Percentiles rank a stretch among this genome's conserved stretches.
phyloP scores from a whole-genome alignment of 2,113 vertebrate genomes.

The Microtus ochrogaster region DNA sequence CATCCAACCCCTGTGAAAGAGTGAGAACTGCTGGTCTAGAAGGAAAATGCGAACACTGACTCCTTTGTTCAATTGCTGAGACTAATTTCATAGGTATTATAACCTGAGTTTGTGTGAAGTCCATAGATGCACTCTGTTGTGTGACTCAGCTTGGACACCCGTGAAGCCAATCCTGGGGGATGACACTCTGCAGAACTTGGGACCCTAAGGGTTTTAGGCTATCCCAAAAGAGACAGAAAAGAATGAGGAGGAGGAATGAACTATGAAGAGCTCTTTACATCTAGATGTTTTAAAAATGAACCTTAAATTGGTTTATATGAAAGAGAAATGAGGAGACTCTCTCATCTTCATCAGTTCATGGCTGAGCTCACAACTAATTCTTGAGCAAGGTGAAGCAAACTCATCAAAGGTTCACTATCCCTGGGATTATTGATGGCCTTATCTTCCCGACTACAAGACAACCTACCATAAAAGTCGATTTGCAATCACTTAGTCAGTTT shows the following conservation, averaged over 20 bases:
- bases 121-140: rapidly evolving
- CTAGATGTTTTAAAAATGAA: neutral
- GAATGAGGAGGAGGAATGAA: neutral
- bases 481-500: neutral
- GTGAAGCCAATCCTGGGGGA: neutral
- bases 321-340: neutral
- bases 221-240: neutral
- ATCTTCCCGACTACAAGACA: neutral
- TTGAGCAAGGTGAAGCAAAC: neutral
- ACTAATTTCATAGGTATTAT: neutral
- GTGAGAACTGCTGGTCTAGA: neutral
- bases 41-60: neutral
- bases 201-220: neutral
- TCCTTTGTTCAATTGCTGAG: neutral
- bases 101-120: too few relatives aligned
- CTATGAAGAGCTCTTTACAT: neutral
- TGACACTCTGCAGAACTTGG: neutral
- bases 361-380: neutral
- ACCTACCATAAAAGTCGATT: neutral
- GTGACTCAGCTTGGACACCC: neutral
- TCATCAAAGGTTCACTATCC: neutral
- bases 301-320: neutral
- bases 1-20: neutral
- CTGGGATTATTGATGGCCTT: neutral
- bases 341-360: neutral